A percentile compares a stretch with the other conserved stretches of the same genome.
Conservation (phyloP, 2,113 vertebrate species). For the Clarias gariepinus region DNA sequence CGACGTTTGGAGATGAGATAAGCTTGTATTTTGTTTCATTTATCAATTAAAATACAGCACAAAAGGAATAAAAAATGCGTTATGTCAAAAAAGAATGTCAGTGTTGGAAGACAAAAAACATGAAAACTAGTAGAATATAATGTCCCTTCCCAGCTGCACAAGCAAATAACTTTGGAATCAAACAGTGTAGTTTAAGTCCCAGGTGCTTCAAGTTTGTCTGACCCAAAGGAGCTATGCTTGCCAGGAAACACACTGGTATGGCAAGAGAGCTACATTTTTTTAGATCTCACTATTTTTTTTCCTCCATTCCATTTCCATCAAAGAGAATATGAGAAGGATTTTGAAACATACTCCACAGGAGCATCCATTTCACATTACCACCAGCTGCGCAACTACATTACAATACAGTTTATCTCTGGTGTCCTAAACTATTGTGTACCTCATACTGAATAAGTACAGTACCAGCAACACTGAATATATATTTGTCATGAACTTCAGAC, state of each 20-base stretch:
- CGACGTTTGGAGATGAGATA: conserved; percentile 57
- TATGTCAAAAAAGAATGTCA: conserved; percentile 11
- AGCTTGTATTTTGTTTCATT: conserved; percentile 57
- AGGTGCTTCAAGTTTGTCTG: conserved; percentile 49
- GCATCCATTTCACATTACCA: conserved; percentile 49
- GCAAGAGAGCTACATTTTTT: conserved; percentile 42
- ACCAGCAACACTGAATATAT: conserved; percentile 6
- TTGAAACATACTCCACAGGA: conserved; percentile 47
- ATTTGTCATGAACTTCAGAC: not conserved
- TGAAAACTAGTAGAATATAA: not conserved
- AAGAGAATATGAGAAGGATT: conserved; percentile 43
- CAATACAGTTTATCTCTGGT: conserved; percentile 25
- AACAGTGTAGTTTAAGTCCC: conserved; percentile 38
- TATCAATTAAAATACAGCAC: conserved; percentile 53
- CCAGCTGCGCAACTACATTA: conserved; percentile 28
- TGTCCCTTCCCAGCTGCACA: conserved; percentile 34
- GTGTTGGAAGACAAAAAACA: not conserved
- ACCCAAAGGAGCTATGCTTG: conserved; percentile 51
- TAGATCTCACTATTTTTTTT: conserved; percentile 43
- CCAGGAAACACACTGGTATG: conserved; percentile 56
- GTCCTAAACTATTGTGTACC: conserved; percentile 6
- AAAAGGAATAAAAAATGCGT: conserved; percentile 4
- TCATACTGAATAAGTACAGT: conserved; percentile 8
- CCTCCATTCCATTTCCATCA: conserved; percentile 37
- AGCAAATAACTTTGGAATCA: conserved; percentile 44